Percentiles rank a stretch among this genome's conserved stretches.
Conservation (phyloP, 2,113 vertebrate species). For the Alethe diademata region DNA sequence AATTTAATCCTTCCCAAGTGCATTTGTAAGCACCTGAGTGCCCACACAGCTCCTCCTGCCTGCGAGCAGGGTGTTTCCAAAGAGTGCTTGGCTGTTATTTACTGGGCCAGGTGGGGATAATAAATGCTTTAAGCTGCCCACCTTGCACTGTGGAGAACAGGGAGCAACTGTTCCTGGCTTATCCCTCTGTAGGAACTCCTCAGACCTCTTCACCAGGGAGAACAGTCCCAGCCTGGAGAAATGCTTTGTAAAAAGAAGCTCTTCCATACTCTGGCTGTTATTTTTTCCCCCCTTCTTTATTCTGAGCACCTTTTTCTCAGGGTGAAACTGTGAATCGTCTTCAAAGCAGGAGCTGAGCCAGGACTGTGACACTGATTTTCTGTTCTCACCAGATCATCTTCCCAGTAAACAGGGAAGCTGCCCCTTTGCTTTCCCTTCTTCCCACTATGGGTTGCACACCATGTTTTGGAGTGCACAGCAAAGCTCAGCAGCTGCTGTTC, state of each 20-base stretch:
- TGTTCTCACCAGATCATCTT: background rate
- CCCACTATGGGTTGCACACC: accelerated
- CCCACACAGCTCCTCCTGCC: background rate
- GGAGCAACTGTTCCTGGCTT: background rate
- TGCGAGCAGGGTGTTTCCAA: background rate
- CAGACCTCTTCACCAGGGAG: background rate
- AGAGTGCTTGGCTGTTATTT: background rate
- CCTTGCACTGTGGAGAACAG: background rate
- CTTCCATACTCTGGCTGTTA: background rate
- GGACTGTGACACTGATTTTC: background rate
- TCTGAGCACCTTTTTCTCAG: background rate
- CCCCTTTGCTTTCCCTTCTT: background rate
- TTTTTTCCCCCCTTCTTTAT: background rate
- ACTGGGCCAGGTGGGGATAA: background rate
- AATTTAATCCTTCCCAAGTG: background rate
- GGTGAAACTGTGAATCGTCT: background rate
- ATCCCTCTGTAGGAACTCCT: background rate
- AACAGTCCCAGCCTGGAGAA: background rate
- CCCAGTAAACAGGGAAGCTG: background rate
- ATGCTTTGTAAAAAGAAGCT: background rate
- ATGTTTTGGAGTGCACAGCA: background rate
- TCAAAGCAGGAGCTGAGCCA: background rate
- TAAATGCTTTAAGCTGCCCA: background rate
- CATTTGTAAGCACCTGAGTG: background rate
- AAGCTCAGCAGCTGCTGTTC: background rate